Base-by-base conservation (phyloP, 2,797 vertebrate species). In the Helostoma temminkii region DNA sequence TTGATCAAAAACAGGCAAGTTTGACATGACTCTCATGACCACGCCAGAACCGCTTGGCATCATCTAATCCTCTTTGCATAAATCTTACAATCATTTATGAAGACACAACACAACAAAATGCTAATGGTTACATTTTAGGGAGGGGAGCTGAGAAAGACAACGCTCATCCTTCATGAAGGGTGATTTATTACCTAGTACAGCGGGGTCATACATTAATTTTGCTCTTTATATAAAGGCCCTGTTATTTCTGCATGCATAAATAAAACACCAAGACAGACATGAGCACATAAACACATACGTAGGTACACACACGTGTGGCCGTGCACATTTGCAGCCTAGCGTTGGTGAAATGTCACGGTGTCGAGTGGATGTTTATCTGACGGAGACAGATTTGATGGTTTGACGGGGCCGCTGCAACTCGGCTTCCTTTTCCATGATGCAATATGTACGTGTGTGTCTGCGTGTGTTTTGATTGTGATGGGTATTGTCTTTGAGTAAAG, bases 191-290 rank as follows among this genome's bases (percentile, higher is more conserved):
- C 89, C 88, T 73, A 11, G 83, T 87, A 78, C 81, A 76, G 63
- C 68, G 43, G 89, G 90, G 88, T 92, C 89, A 86, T 88, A 84
- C 87, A 91, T 93, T 90, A 74, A 91, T 92, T 93, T 91, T 18
- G 72, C 74, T 86, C 78, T 88, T 91, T 92, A 89, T 91, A 93
- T 90, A 92, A 93, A 93, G 90, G 82, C 80, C 66, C 79, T 60
- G 80, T 89, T 91, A 86, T 89, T 89, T 76, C 76, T 85, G 86
- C 80, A 93, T 94, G 90, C 90, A 93, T 92, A 93, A 94, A 94
- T 93, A 91, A 92, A 88, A 76, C 49, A 58, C 55, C 74, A 60
- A 65, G 58, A 63, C 56, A 72, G 50, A 78, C 67, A 49, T 55
- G 65, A 60, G n/a, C 76, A 22, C 70, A 57, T 34, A 76, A 63